phyloP scores from a whole-genome alignment of 1,140 invertebrate genomes.

The Eueides isabella region DNA sequence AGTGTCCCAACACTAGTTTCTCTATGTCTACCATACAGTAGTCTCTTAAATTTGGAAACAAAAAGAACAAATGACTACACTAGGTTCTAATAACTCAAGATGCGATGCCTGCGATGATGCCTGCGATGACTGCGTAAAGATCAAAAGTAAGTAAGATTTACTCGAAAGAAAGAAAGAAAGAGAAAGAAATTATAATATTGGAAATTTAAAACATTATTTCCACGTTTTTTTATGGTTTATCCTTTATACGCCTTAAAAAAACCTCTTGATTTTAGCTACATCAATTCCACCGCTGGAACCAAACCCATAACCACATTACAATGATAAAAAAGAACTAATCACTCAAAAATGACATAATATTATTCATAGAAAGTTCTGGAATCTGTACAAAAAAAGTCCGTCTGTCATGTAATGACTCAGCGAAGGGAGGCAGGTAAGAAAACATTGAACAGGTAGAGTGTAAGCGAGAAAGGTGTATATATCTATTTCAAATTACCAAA shows the following conservation, averaged over 20 bases:
- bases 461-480: not conserved
- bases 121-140: not conserved
- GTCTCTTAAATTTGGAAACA: too few species aligned
- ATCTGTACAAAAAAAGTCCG: constrained; percentile 1
- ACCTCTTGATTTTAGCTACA: not conserved
- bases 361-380: constrained; percentile 10
- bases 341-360: constrained; percentile 10
- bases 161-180: too few species aligned
- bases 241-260: not conserved
- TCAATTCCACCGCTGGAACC: not conserved
- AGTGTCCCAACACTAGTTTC: too few species aligned
- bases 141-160: not conserved
- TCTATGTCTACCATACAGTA: too few species aligned
- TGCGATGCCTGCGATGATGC: too few species aligned
- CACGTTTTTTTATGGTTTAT: not conserved
- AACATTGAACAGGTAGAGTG: not conserved
- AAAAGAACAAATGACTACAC: too few species aligned
- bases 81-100: too few species aligned
- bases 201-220: not conserved
- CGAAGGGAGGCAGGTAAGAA: constrained; percentile 4
- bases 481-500: not conserved
- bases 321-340: not conserved
- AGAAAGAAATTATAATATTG: too few species aligned
- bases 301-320: not conserved
- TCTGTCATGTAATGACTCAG: constrained; percentile 4